These are phyloP conservation scores for Drosophila anceps DNA, from an alignment of 2,888 invertebrate genomes.

Conservation along the genomic window DNA sequence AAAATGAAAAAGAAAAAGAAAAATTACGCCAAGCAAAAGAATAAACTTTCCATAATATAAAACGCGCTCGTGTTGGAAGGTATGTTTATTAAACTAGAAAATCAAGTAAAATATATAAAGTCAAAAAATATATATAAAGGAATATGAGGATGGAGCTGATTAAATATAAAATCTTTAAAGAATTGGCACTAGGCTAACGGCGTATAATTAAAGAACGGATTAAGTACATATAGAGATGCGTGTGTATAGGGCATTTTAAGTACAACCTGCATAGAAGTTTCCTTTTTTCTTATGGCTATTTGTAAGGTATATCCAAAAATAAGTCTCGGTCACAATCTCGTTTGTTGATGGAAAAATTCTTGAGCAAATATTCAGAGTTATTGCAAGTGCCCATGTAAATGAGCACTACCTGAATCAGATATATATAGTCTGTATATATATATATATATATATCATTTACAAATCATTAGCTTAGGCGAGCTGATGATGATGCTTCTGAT, in stretches of 20 bases:
- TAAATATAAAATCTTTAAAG: constrained; percentile 32
- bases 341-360: background rate
- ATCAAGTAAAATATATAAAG: constrained; percentile 5
- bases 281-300: constrained; percentile 1
- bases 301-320: constrained; percentile 25
- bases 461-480: constrained; percentile 50
- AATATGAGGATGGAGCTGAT: background rate
- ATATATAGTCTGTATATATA: background rate
- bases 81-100: constrained; percentile 9
- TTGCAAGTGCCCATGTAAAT: background rate
- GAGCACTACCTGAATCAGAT: constrained; percentile 3
- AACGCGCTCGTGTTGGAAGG: background rate
- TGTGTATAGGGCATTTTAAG: constrained; percentile 45
- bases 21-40: constrained; percentile 34
- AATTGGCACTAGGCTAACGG: constrained; percentile 44
- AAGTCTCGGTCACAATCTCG: constrained; percentile 15
- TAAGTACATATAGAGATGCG: constrained; percentile 4
- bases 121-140: constrained; percentile 5
- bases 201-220: constrained; percentile 1
- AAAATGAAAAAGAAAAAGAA: constrained; percentile 14
- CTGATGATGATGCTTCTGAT: constrained; percentile 81
- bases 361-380: background rate
- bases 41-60: constrained; percentile 37
- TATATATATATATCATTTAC: background rate
- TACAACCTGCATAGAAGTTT: constrained; percentile 61